Conservation (phyloP, 2,797 vertebrate genomes). For the Poliocrania exsul region DNA sequence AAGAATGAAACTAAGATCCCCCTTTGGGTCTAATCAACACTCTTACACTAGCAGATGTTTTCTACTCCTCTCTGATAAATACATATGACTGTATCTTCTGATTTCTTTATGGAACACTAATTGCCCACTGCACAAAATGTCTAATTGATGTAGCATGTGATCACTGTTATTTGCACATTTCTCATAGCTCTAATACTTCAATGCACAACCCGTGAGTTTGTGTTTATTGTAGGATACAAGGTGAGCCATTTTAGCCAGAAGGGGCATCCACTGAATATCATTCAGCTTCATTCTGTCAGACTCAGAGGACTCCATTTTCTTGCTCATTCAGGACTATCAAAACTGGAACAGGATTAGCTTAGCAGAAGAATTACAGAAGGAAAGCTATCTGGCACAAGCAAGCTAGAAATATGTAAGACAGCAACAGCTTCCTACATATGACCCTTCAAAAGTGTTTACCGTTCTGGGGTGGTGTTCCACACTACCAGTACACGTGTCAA, state of each 20-base stretch:
- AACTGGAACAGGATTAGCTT: neutral
- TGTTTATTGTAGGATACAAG: neutral
- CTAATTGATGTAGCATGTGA: neutral
- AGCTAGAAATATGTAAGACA: neutral
- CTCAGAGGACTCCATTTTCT: neutral
- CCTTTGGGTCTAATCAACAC: conserved; percentile 40
- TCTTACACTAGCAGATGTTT: conserved; percentile 11
- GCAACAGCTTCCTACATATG: neutral
- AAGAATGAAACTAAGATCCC: conserved; percentile 23
- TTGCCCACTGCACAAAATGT: neutral
- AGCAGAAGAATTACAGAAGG: neutral
- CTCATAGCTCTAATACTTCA: neutral
- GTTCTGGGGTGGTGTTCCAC: neutral
- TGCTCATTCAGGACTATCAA: neutral
- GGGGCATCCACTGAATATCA: neutral
- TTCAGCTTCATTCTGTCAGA: neutral
- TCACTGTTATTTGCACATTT: neutral
- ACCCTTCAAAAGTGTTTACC: neutral
- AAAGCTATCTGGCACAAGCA: neutral
- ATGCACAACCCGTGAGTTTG: fast-evolving
- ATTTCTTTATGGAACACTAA: neutral
- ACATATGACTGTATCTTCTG: neutral
- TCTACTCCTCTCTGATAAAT: conserved; percentile 18
- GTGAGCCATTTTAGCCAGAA: neutral
- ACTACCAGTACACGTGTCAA: no score